A percentile compares a stretch with the other conserved stretches of the same genome.
These are phyloP conservation scores for Leptopilina drosophilae DNA, from an alignment of 2,888 invertebrate genomes.

Conservation along the genomic window DNA sequence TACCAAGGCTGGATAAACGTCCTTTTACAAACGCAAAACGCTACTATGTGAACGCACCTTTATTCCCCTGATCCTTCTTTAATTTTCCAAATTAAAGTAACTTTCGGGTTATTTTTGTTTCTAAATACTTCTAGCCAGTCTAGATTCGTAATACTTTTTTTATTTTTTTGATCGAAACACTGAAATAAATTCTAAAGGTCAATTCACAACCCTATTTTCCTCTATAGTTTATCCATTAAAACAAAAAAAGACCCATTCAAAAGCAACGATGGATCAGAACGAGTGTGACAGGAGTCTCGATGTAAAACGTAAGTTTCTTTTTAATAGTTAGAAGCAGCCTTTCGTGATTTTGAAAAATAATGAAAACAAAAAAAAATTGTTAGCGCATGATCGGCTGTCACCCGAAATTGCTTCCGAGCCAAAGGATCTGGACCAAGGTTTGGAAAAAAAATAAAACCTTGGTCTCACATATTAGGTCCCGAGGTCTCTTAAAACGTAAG, in stretches of 20 bases:
- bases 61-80: no score
- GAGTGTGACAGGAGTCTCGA: not conserved
- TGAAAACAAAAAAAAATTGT: not conserved
- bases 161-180: no score
- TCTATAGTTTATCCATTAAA: no score
- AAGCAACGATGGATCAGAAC: slow-evolving; percentile 17
- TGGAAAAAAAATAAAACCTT: slow-evolving; percentile 40
- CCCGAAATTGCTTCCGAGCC: slow-evolving; percentile 51
- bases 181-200: no score
- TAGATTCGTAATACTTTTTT: no score
- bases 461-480: slow-evolving; percentile 52
- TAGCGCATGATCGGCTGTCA: slow-evolving; percentile 52
- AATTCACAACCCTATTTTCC: no score
- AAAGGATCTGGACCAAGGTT: slow-evolving; percentile 34
- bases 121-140: no score
- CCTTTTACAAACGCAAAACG: no score
- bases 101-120: no score
- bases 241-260: not conserved
- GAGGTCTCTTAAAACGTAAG: slow-evolving; percentile 62
- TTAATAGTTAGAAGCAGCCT: slow-evolving; percentile 17
- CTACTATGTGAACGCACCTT: no score
- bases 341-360: not conserved
- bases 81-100: no score
- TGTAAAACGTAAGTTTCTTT: not conserved
- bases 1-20: no score